phyloP scores from a whole-genome alignment of 2,113 vertebrate genomes.

The Mus pahari region DNA sequence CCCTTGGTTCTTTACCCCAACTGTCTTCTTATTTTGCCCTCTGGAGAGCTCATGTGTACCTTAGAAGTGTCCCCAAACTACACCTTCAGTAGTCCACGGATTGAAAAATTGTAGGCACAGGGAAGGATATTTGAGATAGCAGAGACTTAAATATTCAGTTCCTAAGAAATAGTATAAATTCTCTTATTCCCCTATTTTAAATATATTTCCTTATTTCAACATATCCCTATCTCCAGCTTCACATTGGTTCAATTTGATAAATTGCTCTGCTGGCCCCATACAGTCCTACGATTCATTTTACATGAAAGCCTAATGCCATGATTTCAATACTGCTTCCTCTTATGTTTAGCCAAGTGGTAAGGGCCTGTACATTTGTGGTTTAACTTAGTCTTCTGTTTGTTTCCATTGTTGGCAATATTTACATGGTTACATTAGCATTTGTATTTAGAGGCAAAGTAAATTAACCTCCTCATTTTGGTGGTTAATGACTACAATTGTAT shows the following conservation, averaged over 20 bases:
- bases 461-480: constrained; percentile 62
- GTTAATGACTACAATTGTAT: constrained; percentile 65
- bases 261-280: constrained; percentile 47
- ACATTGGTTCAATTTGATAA: constrained; percentile 59
- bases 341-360: constrained; percentile 66
- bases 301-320: constrained; percentile 52
- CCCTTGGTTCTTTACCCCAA: not conserved
- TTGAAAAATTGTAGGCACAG: not conserved
- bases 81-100: not conserved
- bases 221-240: constrained; percentile 26
- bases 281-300: constrained; percentile 35
- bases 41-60: not conserved
- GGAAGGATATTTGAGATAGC: not conserved
- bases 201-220: not conserved
- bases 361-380: constrained; percentile 66
- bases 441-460: constrained; percentile 67
- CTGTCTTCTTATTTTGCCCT: not conserved
- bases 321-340: constrained; percentile 50
- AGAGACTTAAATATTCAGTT: not conserved
- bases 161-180: constrained; percentile 44
- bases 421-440: constrained; percentile 70
- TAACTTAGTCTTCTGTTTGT: constrained; percentile 73
- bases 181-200: not conserved
- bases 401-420: constrained; percentile 72
- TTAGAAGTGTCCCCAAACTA: not conserved